Evolutionary conservation across 2,888 invertebrate species (phyloP), one percentile per base, ranked within the genome.

Genomic region (Dione vanillae): DNA sequence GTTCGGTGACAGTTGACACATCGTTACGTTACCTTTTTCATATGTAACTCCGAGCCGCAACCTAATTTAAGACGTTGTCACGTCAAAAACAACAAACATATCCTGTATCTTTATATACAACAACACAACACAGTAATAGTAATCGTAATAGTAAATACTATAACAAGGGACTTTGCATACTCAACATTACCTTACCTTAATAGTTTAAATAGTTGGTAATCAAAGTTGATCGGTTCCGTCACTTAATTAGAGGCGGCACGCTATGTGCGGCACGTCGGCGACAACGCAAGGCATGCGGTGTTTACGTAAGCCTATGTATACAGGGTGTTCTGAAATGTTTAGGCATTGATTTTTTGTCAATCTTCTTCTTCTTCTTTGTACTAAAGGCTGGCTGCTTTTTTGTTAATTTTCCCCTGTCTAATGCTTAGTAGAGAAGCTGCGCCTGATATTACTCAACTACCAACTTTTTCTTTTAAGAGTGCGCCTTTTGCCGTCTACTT

Each of bases 261-360:
- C 71, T 73, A 79, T 79, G 77, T 75, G 75, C 71, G 79, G 78
- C 79, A 77, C 77, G 79, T 77, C 77, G 78, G 73, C 77, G 74
- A 72, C 75, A 66, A 74, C 72, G 75, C 71, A 70, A 73, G 78
- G 80, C 78, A 82, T 82, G 73, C 80, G 79, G 80, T 82, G 81
- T 79, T 79, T 79, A 80, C 79, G 80, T 77, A 77, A 77, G 71
- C 73, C 73, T 70, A 54, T n/a, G 3, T 64, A 67, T 79, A 85
- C 75, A 82, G 84, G 74, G 0, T 81, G 85, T 27, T 78, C 5
- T 20, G 19, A n/a, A 6, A 40, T 27, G 35, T 5, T 6, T 35
- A 35, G 11, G 40, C 19, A 16, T 14, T 54, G 10, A 51, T n/a
- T n/a, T 5, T 16, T 10, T n/a, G 5, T 1, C 12, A 20, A 52